These are phyloP conservation scores for Laticauda colubrina DNA, from an alignment of 2,113 vertebrate genomes.

Conservation along the genomic window DNA sequence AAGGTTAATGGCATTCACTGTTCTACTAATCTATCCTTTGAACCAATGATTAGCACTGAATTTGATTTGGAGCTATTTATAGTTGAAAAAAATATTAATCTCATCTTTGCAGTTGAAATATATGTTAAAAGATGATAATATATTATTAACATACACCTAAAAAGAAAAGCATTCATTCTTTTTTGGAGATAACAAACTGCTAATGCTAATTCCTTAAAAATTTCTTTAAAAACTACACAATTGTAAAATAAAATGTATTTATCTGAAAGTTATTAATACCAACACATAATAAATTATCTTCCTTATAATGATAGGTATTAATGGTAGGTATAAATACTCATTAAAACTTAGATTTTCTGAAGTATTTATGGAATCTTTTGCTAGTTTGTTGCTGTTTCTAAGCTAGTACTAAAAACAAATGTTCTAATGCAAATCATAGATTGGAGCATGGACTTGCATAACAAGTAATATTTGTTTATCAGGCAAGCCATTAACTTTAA, in stretches of 20 bases:
- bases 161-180: conserved; percentile 49
- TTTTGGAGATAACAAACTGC: conserved; percentile 45
- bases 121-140: conserved; percentile 64
- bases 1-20: conserved; percentile 68
- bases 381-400: not conserved
- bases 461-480: not conserved
- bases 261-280: conserved; percentile 9
- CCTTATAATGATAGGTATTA: not conserved
- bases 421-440: not conserved
- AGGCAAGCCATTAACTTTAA: not conserved
- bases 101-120: conserved; percentile 66
- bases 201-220: conserved; percentile 7
- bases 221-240: conserved; percentile 37
- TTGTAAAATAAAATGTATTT: conserved; percentile 28
- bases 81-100: conserved; percentile 70
- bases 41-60: conserved; percentile 73
- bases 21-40: conserved; percentile 69
- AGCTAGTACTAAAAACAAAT: not conserved
- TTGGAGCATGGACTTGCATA: not conserved
- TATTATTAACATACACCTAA: conserved; percentile 58
- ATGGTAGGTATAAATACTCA: not conserved
- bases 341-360: not conserved
- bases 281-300: not conserved
- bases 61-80: conserved; percentile 68
- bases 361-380: not conserved